Evolutionary conservation across 2,888 invertebrate species (phyloP), one percentile per base, ranked within the genome.

Genomic region (Cataglyphis cursor): DNA sequence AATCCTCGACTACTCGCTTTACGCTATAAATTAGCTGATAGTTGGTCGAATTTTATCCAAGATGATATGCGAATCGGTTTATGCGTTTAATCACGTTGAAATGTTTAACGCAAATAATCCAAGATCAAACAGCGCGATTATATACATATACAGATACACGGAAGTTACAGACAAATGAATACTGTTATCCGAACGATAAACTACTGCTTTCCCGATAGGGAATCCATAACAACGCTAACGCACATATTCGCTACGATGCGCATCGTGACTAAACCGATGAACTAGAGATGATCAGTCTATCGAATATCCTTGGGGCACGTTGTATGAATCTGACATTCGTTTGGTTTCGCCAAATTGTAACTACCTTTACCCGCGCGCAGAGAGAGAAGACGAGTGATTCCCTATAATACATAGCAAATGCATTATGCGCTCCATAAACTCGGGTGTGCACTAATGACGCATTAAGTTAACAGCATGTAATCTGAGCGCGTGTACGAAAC

Each of bases 261-360:
- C 59, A 68, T 68, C 70, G 54, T 68, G 59, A 80, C 78, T 72
- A 72, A 80, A 80, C 57, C 78, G 74, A 80, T 80, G 73, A 80
- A 80, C 78, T 72, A 73, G 78, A n/a, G 48, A 57, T 80, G 80
- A 89, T 84, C 84, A 85, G 85, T 81, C 84, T 83, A 87, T 89
- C 89, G 88, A 85, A 87, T 87, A 89, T 87, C 88, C 88, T 84
- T 84, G 72, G 86, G 84, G 81, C 83, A 89, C 57, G 85, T 87
- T 81, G 82, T 72, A 85, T 82, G 83, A 81, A 82, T 62, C 87
- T 85, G 87, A 88, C 89, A 85, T 83, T 84, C 87, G 89, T 87
- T 87, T 82, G 83, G 85, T 83, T 76, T 83, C 89, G 24, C 38
- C 62, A 10, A 54, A 44, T 18, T 78, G 41, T 51, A 44, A 57